Base-by-base conservation (phyloP, 2,888 invertebrate species). In the Spicauda simplicius region DNA sequence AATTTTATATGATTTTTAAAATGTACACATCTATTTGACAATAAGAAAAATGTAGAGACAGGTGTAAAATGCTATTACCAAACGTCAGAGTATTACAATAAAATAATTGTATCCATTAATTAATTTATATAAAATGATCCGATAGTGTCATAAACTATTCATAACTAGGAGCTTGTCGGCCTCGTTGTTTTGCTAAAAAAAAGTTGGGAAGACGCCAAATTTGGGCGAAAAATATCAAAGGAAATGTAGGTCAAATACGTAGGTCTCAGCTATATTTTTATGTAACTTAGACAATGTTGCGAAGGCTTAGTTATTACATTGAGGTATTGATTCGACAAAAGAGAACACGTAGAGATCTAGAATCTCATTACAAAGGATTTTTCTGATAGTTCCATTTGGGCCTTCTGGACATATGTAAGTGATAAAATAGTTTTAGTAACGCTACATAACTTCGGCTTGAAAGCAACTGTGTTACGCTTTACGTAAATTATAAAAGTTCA, bases 181-280 rank as follows among this genome's bases (percentile, higher is more conserved):
- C 59, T n/a, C 57, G 57, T 73, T 73, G 71, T 71, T 69, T 73
- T 69, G 64, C 71, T 70, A 69, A 72, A 70, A 45, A 30, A 82
- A 84, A 85, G 81, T 88, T 90, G 90, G 88, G 81, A 82, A 81
- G 80, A 74, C 73, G 85, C 90, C 90, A 90, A 90, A 82, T 72
- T 73, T 77, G 87, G 86, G 85, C 88, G 85, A 87, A 83, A 73
- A 74, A 70, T 75, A 78, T 83, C 77, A 57, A 60, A 67, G 52
- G 55, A 56, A 67, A 67, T 67, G 82, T 91, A 86, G 91, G 90
- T 89, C 91, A 87, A 72, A 84, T 82, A 86, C 79, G 83, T 83
- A 84, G 70, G 73, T 70, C 66, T 71, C 68, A 70, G 69, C 67
- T 70, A 25, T 52, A 61, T 68, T 61, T 48, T 68, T 68, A 68